Percentiles rank a stretch among this genome's conserved stretches.
phyloP scores from a whole-genome alignment of 2,888 invertebrate genomes.

The Melanotus villosus region DNA sequence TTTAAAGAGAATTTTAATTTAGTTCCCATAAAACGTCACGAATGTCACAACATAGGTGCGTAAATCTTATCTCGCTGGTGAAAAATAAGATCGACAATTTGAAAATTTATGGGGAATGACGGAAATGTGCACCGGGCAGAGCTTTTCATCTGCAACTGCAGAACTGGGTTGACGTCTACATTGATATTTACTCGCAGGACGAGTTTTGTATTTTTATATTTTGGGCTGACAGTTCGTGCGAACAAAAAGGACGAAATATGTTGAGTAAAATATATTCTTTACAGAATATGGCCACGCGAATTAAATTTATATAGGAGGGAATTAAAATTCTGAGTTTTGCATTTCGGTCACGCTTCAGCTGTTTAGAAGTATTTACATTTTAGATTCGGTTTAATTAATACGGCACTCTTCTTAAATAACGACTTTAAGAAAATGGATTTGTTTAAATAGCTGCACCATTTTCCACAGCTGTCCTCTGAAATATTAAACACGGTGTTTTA shows the following conservation, averaged over 20 bases:
- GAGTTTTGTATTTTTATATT: not conserved
- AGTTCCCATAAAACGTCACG: no score
- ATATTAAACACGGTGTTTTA: constrained; percentile 54
- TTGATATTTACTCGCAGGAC: constrained; percentile 15
- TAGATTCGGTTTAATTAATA: constrained; percentile 62
- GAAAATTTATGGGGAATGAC: not conserved
- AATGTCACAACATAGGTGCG: no score
- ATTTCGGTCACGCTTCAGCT: constrained; percentile 61
- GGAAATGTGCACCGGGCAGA: not conserved
- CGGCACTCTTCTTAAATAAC: constrained; percentile 55
- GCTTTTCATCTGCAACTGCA: constrained; percentile 4
- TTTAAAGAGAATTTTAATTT: no score
- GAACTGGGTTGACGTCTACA: not conserved
- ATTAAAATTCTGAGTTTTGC: constrained; percentile 59
- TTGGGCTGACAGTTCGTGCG: not conserved
- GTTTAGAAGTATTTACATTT: constrained; percentile 63
- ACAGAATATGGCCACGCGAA: constrained; percentile 34
- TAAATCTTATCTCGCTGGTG: no score
- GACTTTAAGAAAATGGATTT: constrained; percentile 56
- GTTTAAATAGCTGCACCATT: constrained; percentile 52
- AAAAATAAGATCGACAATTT: not conserved
- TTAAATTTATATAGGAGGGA: constrained; percentile 48
- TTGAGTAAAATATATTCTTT: constrained; percentile 9
- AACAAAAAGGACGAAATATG: not conserved
- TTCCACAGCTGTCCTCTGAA: constrained; percentile 54